These are phyloP conservation scores for Monochamus alternatus DNA, from an alignment of 2,888 invertebrate genomes.

Conservation along the genomic window DNA sequence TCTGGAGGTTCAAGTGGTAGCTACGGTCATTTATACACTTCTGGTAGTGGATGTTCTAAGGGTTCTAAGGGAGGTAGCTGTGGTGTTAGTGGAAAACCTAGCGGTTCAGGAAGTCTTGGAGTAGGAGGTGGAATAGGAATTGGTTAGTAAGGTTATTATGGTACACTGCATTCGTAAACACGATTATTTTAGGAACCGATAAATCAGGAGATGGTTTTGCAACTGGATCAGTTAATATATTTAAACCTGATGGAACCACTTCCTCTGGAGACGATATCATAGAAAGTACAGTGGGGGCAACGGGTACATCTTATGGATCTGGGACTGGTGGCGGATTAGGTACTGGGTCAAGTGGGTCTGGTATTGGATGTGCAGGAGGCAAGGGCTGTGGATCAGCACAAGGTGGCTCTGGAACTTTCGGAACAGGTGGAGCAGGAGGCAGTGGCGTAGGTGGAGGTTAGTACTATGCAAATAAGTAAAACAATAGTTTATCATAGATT, in stretches of 20 bases:
- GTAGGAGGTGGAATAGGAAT: conserved; percentile 16
- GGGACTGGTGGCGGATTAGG: background rate
- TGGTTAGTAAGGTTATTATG: background rate
- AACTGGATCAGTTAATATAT: conserved; percentile 28
- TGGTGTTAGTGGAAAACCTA: conserved; percentile 2
- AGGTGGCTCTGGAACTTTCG: background rate
- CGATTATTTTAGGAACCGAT: background rate
- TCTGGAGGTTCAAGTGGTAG: conserved; percentile 1
- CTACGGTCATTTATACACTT: background rate
- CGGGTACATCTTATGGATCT: background rate
- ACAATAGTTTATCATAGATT: too few relatives aligned
- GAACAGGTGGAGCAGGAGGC: conserved; percentile 2
- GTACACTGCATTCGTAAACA: too few relatives aligned
- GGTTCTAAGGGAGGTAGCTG: background rate
- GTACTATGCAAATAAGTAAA: background rate
- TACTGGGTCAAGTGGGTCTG: conserved; percentile 8
- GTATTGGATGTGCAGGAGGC: conserved; percentile 7
- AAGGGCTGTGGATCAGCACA: background rate
- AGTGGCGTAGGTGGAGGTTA: background rate
- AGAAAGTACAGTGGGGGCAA: background rate
- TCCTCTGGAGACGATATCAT: conserved; percentile 7
- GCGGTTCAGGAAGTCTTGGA: conserved; percentile 7
- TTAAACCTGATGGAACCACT: conserved; percentile 40
- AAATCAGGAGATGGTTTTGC: conserved; percentile 26
- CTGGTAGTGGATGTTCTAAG: conserved; percentile 11